Evolutionary conservation across 2,113 vertebrate species (phyloP).

Genomic region (Rhynchomys soricoides): DNA sequence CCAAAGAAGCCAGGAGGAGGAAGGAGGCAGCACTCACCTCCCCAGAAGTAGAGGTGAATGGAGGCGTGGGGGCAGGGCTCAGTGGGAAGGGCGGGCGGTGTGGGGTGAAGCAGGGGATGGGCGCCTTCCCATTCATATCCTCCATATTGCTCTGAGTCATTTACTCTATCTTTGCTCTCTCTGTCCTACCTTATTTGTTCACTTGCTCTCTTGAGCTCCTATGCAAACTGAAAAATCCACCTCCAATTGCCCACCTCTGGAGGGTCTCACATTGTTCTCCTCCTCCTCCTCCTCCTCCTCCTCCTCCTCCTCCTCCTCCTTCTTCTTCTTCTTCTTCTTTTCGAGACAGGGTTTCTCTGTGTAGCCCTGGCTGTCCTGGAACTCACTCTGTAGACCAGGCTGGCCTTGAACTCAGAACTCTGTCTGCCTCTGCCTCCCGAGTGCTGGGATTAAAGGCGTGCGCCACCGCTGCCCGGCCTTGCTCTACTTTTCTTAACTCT

Average conservation of each 20-base stretch:
- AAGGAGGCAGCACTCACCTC: constrained; percentile 78
- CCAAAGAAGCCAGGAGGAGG: constrained; percentile 85
- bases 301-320: too few species aligned
- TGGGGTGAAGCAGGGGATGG: not conserved
- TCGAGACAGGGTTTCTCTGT: too few species aligned
- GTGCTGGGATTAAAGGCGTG: too few species aligned
- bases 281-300: too few species aligned
- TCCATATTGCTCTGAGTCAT: not conserved
- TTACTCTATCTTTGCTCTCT: not conserved
- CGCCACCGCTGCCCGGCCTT: too few species aligned
- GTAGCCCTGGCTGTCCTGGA: too few species aligned
- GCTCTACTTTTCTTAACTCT: not conserved
- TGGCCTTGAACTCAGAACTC: too few species aligned
- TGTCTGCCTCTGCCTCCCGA: too few species aligned
- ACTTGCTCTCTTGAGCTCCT: not conserved
- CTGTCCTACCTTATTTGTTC: not conserved
- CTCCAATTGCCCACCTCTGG: not conserved
- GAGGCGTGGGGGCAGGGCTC: not conserved
- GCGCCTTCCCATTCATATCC: fast-evolving
- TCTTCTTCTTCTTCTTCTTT: too few species aligned
- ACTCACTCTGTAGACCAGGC: too few species aligned
- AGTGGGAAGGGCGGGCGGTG: not conserved
- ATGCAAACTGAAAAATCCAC: not conserved
- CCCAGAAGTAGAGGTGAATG: constrained; percentile 82
- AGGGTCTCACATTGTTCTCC: not conserved